Base-by-base conservation (phyloP, 2,113 vertebrate species). In the Vulpes lagopus region DNA sequence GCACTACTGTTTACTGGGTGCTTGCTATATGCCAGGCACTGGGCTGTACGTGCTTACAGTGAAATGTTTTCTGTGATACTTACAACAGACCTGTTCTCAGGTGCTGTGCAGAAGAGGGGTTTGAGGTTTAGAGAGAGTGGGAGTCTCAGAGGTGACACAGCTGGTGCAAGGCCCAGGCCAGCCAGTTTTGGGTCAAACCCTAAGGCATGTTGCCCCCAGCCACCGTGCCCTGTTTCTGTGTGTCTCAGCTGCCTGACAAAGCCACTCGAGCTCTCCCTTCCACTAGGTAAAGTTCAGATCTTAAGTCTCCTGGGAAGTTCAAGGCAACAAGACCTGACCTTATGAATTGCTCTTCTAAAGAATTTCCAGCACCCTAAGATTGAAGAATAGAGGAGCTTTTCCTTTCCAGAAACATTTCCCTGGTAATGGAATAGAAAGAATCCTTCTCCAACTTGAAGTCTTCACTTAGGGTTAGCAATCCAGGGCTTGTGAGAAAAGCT, bases 1-100 rank as follows among this genome's bases (percentile, higher is more conserved):
- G 16, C 9, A 0, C 57, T 8, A 0, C 25, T 4, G 0, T 16
- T 35, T 17, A 0, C 38, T 8, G 15, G 12, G 15, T 11, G 10
- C 53, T 43, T 55, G 76, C 23, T 8, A 2, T 3, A 30, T 23
- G 59, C 60, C 32, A 0, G 9, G 15, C 19, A 0, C 19, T 1
- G 4, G 51, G 53, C 51, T 8, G 8, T n/a, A 5, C 0, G 1
- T 35, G 67, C 43, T 20, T 19, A 0, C 5, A 2, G 3, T 8
- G 3, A 9, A 30, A 0, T 14, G 8, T 17, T 60, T 38, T 1
- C 3, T 0, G 0, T 43, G 5, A 0, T 6, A 4, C 22, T 30
- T 23, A 15, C 11, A 9, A 10, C 59, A 10, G 38, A 4, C 20
- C 69, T 35, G 1, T 35, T 8, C 1, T 2, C 11, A 2, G 25